phyloP scores from a whole-genome alignment of 1,140 invertebrate genomes.

The Drosophila subpulchrella region DNA sequence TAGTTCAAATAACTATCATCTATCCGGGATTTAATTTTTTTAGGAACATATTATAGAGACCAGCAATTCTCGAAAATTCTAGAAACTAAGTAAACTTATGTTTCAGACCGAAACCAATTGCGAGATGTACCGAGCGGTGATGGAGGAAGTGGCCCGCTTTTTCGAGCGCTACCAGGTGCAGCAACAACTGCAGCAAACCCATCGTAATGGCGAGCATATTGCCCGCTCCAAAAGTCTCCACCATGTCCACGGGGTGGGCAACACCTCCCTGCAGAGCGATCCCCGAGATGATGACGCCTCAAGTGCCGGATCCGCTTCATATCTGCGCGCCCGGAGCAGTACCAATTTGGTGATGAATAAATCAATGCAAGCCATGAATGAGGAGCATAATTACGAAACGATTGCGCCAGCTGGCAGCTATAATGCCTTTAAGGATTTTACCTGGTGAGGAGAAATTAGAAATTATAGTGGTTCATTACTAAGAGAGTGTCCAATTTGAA shows the following conservation, averaged over 20 bases:
- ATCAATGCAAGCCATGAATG: conserved; percentile 70
- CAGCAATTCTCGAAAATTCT: not conserved
- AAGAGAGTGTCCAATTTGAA: not conserved
- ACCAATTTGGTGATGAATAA: conserved; percentile 76
- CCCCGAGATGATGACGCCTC: conserved; percentile 66
- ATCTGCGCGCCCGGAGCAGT: conserved; percentile 83
- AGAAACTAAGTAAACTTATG: not conserved
- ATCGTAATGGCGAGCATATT: conserved; percentile 65
- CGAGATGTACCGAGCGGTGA: conserved; percentile 91
- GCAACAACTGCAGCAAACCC: conserved; percentile 48
- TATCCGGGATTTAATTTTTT: too few species aligned
- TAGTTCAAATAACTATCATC: too few species aligned
- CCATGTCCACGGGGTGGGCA: conserved; percentile 84
- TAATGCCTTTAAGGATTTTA: conserved; percentile 85
- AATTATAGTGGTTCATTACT: not conserved
- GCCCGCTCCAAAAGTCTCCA: conserved; percentile 85
- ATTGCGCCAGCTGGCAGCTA: conserved; percentile 78
- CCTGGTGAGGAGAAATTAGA: conserved; percentile 79
- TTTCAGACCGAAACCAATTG: conserved; percentile 90
- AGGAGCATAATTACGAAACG: conserved; percentile 72
- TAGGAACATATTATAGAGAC: too few species aligned
- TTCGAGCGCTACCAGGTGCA: conserved; percentile 87
- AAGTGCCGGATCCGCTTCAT: conserved; percentile 40
- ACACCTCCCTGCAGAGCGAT: conserved; percentile 44
- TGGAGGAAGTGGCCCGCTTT: conserved; percentile 91